Evolutionary conservation across 2,113 vertebrate species (phyloP), one percentile per base, ranked within the genome.

Genomic region (Lanius ludovicianus): DNA sequence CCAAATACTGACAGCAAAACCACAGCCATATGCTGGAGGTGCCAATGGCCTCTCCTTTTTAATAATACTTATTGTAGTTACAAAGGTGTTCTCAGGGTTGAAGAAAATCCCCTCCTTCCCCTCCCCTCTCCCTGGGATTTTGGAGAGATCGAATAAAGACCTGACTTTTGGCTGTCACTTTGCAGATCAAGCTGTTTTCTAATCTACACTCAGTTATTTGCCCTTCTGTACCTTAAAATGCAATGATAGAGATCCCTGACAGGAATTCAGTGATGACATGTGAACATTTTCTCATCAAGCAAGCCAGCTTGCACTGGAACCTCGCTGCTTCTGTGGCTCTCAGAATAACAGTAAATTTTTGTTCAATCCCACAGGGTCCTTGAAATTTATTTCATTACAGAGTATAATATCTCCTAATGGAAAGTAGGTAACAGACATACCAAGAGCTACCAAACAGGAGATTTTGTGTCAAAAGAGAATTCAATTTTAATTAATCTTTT

Each of bases 401-500:
- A 67, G 57, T 64, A 64, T 97, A 97, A 93, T 97, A 95, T 92
- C 80, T 94, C 30, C 52, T 96, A 95, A 96, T 95, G 89, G 92
- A 91, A 96, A 96, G 80, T 83, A 90, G 74, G 94, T 95, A 98
- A 96, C 63, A 92, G 94, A 93, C 50, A 46, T 90, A 82, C 49
- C 87, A 94, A 92, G 64, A 81, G 79, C 93, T 96, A 97, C 94
- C 91, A 96, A 96, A 93, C 92, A 96, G 95, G 93, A 85, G n/a
- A 93, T 90, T 97, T 96, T 89, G 84, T 97, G 95, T 97, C 97
- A 95, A 96, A 97, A 96, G 96, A 96, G 93, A 96, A 96, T 95
- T 97, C 87, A 77, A 81, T 97, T 98, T 97, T 97, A 97, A 98
- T 98, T 97, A 97, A 97, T 97, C 96, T 98, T 94, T 95, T 95